A percentile compares a stretch with the other conserved stretches of the same genome.
Evolutionary conservation across 2,113 vertebrate species (phyloP).

Genomic region (Hippocampus barbouri): DNA sequence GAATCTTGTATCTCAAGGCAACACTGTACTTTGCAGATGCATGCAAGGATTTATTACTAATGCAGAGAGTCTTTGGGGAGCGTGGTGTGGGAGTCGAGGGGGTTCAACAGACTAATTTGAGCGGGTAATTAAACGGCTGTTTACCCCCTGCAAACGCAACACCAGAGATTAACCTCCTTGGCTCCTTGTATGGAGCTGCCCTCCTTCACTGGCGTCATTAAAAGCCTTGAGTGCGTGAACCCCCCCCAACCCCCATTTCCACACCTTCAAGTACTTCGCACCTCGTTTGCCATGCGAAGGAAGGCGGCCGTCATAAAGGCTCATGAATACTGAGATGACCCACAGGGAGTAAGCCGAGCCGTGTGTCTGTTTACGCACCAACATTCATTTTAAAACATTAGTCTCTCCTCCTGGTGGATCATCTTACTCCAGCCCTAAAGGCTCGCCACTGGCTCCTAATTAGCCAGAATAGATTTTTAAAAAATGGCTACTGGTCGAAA

Average conservation of each 20-base stretch:
- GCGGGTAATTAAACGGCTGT: conserved; percentile 22
- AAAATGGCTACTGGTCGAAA: no score
- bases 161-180: conserved; percentile 27
- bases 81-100: background rate
- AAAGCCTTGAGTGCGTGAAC: conserved; percentile 35
- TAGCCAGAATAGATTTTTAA: no score
- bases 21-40: no score
- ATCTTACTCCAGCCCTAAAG: no score
- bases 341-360: conserved; percentile 33
- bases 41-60: no score
- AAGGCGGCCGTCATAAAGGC: conserved; percentile 58
- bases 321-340: conserved; percentile 37
- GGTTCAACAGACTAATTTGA: background rate
- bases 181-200: conserved; percentile 8
- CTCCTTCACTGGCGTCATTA: conserved; percentile 22
- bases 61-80: no score
- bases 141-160: conserved; percentile 41
- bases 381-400: background rate
- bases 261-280: conserved; percentile 19
- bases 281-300: conserved; percentile 39
- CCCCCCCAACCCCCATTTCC: background rate
- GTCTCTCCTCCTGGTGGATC: no score
- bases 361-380: conserved; percentile 13
- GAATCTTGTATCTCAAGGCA: no score
- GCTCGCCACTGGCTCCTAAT: no score